phyloP scores from a whole-genome alignment of 2,888 invertebrate genomes.

The Sphaerophoria taeniata region DNA sequence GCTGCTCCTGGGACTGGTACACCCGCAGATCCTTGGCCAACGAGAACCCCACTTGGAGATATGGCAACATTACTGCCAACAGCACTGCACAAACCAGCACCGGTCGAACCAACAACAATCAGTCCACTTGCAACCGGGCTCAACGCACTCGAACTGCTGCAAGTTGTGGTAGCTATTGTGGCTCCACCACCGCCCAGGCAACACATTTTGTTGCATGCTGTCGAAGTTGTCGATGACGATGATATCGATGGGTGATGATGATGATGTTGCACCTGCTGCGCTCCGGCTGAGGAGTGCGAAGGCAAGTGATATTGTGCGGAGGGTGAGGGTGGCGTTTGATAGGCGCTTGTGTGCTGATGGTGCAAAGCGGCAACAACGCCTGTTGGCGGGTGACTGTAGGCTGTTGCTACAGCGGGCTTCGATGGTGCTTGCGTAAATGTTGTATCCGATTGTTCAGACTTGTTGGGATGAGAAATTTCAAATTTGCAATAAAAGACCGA shows the following conservation, averaged over 20 bases:
- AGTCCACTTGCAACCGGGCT: conserved; percentile 54
- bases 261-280: conserved; percentile 49
- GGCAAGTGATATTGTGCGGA: conserved; percentile 53
- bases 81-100: conserved; percentile 28
- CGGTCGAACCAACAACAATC: background rate
- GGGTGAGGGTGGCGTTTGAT: conserved; percentile 56
- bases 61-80: conserved; percentile 32
- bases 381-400: conserved; percentile 67
- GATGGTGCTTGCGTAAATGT: conserved; percentile 61
- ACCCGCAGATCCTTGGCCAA: conserved; percentile 55
- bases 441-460: conserved; percentile 76
- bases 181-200: conserved; percentile 71
- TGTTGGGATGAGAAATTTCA: conserved; percentile 56
- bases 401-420: conserved; percentile 63
- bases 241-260: conserved; percentile 68
- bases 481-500: conserved; percentile 21
- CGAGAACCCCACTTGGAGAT: conserved; percentile 27
- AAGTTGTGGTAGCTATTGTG: conserved; percentile 61
- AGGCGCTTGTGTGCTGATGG: conserved; percentile 44
- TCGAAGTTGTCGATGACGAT: conserved; percentile 54
- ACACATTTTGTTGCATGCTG: conserved; percentile 76
- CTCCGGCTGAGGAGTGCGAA: conserved; percentile 45
- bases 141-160: conserved; percentile 67
- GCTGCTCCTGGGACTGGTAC: conserved; percentile 56
- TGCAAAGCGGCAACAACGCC: conserved; percentile 39